Conservation (phyloP, 2,888 invertebrate genomes). For the Amphipoea lucens region DNA sequence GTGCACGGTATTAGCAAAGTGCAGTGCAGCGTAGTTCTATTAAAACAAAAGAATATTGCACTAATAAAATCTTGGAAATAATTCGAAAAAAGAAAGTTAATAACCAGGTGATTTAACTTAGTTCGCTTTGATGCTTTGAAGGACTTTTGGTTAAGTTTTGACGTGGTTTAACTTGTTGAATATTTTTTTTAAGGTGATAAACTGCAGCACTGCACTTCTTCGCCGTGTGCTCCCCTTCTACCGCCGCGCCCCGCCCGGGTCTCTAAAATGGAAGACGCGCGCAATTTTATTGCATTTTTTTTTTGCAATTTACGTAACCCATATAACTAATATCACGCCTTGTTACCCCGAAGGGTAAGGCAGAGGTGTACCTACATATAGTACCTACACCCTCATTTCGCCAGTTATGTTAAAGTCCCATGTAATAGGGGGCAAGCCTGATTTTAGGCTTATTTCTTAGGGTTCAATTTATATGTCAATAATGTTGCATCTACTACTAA, state of each 20-base stretch:
- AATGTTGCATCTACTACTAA: not conserved
- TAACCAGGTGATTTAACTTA: not conserved
- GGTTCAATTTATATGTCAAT: no score
- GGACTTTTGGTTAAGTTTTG: not conserved
- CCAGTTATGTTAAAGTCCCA: not conserved
- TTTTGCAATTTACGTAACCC: not conserved
- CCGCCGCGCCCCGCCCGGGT: no score
- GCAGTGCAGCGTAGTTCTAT: constrained; percentile 34
- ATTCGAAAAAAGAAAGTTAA: no score
- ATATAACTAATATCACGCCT: not conserved
- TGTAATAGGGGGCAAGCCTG: not conserved
- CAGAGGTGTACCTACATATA: not conserved
- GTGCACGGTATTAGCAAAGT: constrained; percentile 29
- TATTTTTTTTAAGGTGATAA: not conserved
- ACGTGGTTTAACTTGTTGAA: constrained; percentile 22
- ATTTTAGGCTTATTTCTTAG: no score
- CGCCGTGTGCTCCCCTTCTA: no score
- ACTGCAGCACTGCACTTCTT: constrained; percentile 47
- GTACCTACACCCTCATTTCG: not conserved
- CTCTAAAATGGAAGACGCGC: not conserved
- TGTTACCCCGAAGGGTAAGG: not conserved
- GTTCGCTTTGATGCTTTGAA: not conserved
- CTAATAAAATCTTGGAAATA: not conserved
- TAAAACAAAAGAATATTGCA: not conserved
- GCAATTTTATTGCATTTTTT: not conserved